Evolutionary conservation across 2,797 vertebrate genomes (phyloP), one percentile per base, ranked within the genome.

Genomic region (Argyrosomus regius): DNA sequence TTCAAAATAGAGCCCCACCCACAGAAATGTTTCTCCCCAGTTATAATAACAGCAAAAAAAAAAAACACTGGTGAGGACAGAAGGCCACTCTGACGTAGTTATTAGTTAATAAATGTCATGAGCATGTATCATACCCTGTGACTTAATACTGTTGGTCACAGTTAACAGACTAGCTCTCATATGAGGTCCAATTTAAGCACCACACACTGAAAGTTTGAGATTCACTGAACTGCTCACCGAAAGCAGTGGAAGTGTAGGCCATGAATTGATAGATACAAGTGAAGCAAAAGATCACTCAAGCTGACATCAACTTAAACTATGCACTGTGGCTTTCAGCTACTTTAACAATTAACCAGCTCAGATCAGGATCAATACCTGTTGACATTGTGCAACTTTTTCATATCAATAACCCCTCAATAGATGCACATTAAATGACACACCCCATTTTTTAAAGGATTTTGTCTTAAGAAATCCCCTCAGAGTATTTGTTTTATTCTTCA

Each of bases 1-100:
- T 70, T 80, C 75, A 74, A 75, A 89, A 83, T 57, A 50, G 52
- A 46, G 35, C 83, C 73, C 72, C 77, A 77, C 78, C 86, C 83
- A 74, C 62, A n/a, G 54, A 79, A 76, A 82, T 22, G 70, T 50
- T 67, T 87, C 31, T 71, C 45, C 41, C 0, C 1, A 22, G 24
- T 62, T 71, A 53, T 73, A 57, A 81, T 45, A 61, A 35, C 18
- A 72, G 35, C 70, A 57, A 54, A 39, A 39, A 39, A 39, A 39
- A 39, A 39, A 50, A 50, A 10, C 28, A 10, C 14, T 16, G 53
- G 16, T 26, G 50, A 74, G 20, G 10, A 78, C 60, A 60, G 50
- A 6, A 69, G 43, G 64, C 20, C n/a, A 3, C 5, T 20, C 3
- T 71, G 3, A 45, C 13, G 18, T 8, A 45, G 13, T 39, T 8